A percentile compares a stretch with the other conserved stretches of the same genome.
Conservation (phyloP, 2,888 invertebrate species). For the Pharmacophagus antenor region DNA sequence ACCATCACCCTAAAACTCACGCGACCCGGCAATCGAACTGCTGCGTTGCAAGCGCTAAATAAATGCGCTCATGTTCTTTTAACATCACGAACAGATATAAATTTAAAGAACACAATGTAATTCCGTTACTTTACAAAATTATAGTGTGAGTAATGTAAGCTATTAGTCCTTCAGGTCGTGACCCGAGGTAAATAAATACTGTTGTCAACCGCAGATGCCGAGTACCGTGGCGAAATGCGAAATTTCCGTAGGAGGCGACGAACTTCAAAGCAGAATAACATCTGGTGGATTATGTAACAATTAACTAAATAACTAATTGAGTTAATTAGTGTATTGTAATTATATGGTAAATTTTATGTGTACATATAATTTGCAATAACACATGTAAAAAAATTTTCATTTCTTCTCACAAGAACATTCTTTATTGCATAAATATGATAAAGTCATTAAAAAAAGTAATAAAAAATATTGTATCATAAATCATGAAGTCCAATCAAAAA, state of each 20-base stretch:
- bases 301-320: not conserved
- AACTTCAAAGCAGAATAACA: not conserved
- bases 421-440: too few species aligned
- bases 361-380: too few species aligned
- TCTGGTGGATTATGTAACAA: not conserved
- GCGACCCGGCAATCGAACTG: not conserved
- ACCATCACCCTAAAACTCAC: too few species aligned
- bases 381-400: too few species aligned
- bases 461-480: too few species aligned
- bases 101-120: conserved; percentile 11
- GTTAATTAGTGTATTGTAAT: too few species aligned
- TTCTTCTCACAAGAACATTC: too few species aligned
- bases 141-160: conserved; percentile 16
- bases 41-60: not conserved
- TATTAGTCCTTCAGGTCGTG: conserved; percentile 8
- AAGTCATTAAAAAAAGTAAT: too few species aligned
- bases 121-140: conserved; percentile 10
- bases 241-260: not conserved
- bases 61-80: too few species aligned
- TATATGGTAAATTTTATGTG: too few species aligned
- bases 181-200: conserved; percentile 18
- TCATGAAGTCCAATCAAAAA: too few species aligned
- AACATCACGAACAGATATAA: conserved; percentile 10
- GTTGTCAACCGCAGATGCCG: conserved; percentile 24
- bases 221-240: conserved; percentile 6